Evolutionary conservation across 2,888 invertebrate genomes (phyloP).

Genomic region (Leucozona laternaria): DNA sequence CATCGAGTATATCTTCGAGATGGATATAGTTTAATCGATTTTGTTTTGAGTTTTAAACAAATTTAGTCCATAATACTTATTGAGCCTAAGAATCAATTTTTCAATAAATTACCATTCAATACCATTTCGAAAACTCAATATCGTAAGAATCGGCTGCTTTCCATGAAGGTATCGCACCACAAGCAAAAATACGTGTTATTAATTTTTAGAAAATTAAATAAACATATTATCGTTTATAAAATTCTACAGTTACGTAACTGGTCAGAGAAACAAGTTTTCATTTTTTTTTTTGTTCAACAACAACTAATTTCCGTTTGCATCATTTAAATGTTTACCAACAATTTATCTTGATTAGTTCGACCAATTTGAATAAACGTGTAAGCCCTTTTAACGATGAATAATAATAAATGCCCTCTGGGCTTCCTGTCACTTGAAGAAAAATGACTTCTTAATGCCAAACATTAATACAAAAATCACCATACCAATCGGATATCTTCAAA

Average conservation of each 20-base stretch:
- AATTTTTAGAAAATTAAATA: too few relatives aligned
- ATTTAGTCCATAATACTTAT: too few relatives aligned
- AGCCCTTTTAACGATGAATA: conserved; percentile 50
- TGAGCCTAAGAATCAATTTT: too few relatives aligned
- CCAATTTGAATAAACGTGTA: conserved; percentile 61
- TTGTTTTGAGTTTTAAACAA: too few relatives aligned
- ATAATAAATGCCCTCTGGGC: conserved; percentile 56
- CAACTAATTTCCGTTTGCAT: conserved; percentile 42
- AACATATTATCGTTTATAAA: neutral
- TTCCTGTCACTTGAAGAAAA: conserved; percentile 54
- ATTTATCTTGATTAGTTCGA: conserved; percentile 54
- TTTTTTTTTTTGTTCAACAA: neutral
- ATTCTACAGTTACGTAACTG: neutral
- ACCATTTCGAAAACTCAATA: too few relatives aligned
- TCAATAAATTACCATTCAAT: too few relatives aligned
- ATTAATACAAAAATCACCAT: conserved; percentile 51
- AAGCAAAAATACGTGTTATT: too few relatives aligned
- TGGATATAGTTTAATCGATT: too few relatives aligned
- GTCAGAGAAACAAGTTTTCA: neutral
- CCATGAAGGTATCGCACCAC: too few relatives aligned
- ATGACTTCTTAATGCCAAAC: conserved; percentile 58
- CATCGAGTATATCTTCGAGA: too few relatives aligned
- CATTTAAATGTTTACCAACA: conserved; percentile 20
- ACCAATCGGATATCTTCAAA: conserved; percentile 20
- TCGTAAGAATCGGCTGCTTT: too few relatives aligned